Conservation (phyloP, 2,113 vertebrate genomes). For the Cyprinodon variegatus region DNA sequence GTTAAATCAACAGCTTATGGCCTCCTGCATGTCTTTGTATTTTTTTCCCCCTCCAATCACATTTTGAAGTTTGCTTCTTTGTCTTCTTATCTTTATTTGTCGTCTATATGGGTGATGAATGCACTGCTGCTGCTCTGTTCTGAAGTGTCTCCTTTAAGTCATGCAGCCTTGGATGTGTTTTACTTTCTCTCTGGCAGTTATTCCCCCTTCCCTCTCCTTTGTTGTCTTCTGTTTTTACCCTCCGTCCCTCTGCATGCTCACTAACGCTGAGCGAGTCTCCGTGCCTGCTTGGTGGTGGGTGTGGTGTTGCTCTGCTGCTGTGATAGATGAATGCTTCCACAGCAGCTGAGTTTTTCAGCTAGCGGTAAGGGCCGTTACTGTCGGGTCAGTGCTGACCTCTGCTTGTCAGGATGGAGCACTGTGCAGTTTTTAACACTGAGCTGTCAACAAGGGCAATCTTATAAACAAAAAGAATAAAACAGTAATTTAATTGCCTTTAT, state of each 20-base stretch:
- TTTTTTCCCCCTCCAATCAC: slow-evolving; percentile 7
- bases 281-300: slow-evolving; percentile 66
- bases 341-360: slow-evolving; percentile 55
- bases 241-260: slow-evolving; percentile 65
- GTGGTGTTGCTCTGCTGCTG: slow-evolving; percentile 68
- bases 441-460: neutral
- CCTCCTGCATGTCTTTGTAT: slow-evolving; percentile 9
- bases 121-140: neutral
- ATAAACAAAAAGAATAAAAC: too few species aligned
- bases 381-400: slow-evolving; percentile 90
- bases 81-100: neutral
- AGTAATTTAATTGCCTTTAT: slow-evolving; percentile 55
- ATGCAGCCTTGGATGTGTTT: slow-evolving; percentile 5
- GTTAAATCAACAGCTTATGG: neutral
- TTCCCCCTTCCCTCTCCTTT: slow-evolving; percentile 19
- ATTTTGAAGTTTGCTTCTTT: neutral
- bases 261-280: slow-evolving; percentile 57
- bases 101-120: neutral
- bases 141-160: neutral
- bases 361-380: slow-evolving; percentile 87
- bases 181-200: slow-evolving; percentile 13
- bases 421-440: neutral
- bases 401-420: slow-evolving; percentile 71
- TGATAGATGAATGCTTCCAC: slow-evolving; percentile 66
- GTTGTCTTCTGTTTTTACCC: neutral